Evolutionary conservation across 1,140 invertebrate genomes (phyloP).

Genomic region (Pemphigus obesinymphae): DNA sequence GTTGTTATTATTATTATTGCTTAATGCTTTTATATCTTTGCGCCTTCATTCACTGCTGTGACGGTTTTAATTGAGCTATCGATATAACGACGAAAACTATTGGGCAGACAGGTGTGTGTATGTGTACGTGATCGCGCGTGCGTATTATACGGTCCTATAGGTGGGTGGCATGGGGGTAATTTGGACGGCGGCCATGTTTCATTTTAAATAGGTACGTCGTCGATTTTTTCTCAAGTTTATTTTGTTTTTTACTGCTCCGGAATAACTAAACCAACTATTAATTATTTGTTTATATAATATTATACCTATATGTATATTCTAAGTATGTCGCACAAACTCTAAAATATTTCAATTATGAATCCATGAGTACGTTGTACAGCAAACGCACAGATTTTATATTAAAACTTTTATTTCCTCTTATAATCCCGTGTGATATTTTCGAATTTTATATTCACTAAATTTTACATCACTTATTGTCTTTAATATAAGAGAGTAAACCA

Average conservation of each 20-base stretch:
- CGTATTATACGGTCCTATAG: neutral
- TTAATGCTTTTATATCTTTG: neutral
- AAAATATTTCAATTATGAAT: too few species aligned
- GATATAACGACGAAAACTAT: constrained; percentile 19
- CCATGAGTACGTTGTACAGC: too few species aligned
- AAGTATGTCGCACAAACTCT: too few species aligned
- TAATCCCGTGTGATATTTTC: too few species aligned
- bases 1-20: neutral
- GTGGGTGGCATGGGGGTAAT: constrained; percentile 4
- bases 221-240: neutral
- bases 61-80: constrained; percentile 36
- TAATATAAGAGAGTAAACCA: too few species aligned
- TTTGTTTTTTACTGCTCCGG: neutral
- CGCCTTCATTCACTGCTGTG: neutral
- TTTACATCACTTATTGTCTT: too few species aligned
- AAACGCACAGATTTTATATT: too few species aligned
- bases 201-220: constrained; percentile 1
- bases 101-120: constrained; percentile 32
- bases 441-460: too few species aligned
- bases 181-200: constrained; percentile 45
- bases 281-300: neutral
- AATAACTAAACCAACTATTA: neutral
- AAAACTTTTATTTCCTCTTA: too few species aligned
- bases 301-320: neutral
- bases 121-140: neutral